These are phyloP conservation scores for Steatornis caripensis DNA, from an alignment of 2,113 vertebrate genomes.

Conservation along the genomic window DNA sequence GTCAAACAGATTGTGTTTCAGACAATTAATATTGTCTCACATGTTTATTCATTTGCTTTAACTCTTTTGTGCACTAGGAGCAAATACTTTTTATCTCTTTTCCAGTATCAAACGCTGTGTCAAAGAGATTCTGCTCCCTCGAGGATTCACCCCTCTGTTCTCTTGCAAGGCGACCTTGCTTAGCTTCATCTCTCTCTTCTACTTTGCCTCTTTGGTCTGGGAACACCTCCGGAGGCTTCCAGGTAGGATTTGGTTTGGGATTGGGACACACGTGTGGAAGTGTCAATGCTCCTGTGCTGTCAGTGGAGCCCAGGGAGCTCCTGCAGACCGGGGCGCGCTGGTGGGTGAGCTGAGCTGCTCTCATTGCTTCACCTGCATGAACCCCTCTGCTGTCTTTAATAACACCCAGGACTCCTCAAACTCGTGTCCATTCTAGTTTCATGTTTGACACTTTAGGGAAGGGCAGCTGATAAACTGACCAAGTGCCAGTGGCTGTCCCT, in stretches of 20 bases:
- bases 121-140: neutral
- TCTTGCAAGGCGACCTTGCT: neutral
- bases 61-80: neutral
- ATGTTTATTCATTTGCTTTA: constrained; percentile 38
- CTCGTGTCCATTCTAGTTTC: neutral
- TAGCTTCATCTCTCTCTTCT: neutral
- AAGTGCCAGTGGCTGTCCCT: neutral
- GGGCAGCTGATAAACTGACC: neutral
- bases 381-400: neutral
- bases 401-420: neutral
- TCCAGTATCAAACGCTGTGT: accelerated
- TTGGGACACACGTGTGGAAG: accelerated
- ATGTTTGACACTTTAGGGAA: neutral
- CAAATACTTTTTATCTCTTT: neutral
- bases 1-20: constrained; percentile 44
- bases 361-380: neutral
- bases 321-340: neutral
- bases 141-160: neutral
- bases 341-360: neutral
- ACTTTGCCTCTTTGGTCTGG: neutral
- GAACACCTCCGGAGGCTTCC: neutral
- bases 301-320: neutral
- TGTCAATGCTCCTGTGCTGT: neutral
- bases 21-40: constrained; percentile 52
- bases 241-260: neutral